A percentile compares a stretch with the other conserved stretches of the same genome.
Conservation (phyloP, 2,797 vertebrate species). For the Microhierax caerulescens region DNA sequence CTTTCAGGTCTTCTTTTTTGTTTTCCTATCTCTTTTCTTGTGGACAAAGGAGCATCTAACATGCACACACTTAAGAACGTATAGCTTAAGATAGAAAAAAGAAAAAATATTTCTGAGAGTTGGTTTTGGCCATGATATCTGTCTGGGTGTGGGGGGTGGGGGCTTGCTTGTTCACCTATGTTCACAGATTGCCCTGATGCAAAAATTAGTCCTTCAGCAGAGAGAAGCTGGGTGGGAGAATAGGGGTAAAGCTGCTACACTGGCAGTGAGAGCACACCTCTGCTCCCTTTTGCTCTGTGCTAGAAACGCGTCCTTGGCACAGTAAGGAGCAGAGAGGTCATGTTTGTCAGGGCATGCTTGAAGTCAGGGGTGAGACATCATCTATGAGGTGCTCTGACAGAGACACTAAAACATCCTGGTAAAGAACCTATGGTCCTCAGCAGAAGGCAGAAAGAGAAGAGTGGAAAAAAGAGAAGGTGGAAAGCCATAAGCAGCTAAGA, state of each 20-base stretch:
- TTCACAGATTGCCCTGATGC: neutral
- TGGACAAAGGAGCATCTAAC: neutral
- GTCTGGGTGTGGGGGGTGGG: neutral
- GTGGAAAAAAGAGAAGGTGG: neutral
- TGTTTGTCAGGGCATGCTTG: neutral
- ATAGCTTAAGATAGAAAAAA: neutral
- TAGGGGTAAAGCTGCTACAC: neutral
- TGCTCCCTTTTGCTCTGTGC: neutral
- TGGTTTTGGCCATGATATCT: neutral
- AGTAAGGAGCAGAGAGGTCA: neutral
- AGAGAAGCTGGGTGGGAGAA: neutral
- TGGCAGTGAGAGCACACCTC: neutral
- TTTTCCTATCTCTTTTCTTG: neutral
- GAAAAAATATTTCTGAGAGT: neutral
- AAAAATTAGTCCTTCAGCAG: neutral
- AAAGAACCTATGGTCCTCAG: neutral
- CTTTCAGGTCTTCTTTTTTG: neutral
- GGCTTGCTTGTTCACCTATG: neutral
- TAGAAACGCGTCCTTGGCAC: neutral
- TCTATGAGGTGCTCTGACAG: neutral
- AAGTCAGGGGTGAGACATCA: neutral
- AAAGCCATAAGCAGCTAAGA: neutral
- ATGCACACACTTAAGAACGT: neutral
- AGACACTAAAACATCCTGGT: neutral
- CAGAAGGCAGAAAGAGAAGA: neutral